Base-by-base conservation (phyloP, 2,888 invertebrate species). In the Stramonita haemastoma region DNA sequence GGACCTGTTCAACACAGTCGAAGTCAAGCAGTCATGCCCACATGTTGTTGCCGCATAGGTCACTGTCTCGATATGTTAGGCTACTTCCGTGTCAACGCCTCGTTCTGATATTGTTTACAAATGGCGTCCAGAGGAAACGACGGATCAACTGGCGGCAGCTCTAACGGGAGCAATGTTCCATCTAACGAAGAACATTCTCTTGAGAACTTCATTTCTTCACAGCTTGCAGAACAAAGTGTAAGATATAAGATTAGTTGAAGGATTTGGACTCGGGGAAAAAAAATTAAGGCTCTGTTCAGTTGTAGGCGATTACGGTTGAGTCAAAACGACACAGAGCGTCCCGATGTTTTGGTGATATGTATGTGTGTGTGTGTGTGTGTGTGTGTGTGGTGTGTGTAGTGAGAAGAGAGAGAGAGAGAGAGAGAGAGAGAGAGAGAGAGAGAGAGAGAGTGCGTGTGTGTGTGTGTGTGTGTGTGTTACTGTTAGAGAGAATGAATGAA, bases 181-280 rank as follows among this genome's bases (percentile, higher is more conserved):
- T 26, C 4, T n/a, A 22, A 26, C 32, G 57, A 83, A 22, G 60
- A 87, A 87, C 90, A 57, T 89, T 86, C n/a, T 89, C 87, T 94
- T 57, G 94, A 94, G 90, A 91, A 92, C 81, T 94, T 94, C 89
- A 93, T 94, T n/a, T 92, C 92, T 1, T 92, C 92, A 32, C 92
- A 94, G 87, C 93, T 94, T 89, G 90, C 93, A 57, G 90, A 92
- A 89, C 94, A 94, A 90, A 94, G 93, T 92, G 94, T 94, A 66
- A 17, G 87, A 46, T n/a, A 46, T 46, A 46, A 46, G 46, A 46
- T 46, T 46, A 46, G 46, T 46, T 46, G 46, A 46, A 46, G 8
- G 46, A 46, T 46, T 46, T 46, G 2, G 46, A 46, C 46, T 8
- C 46, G 46, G 46, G 46, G 2, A 8, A 8, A 46, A 46, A 46